phyloP scores from a whole-genome alignment of 2,888 invertebrate genomes.

The Lepidocyrtinus sp. region DNA sequence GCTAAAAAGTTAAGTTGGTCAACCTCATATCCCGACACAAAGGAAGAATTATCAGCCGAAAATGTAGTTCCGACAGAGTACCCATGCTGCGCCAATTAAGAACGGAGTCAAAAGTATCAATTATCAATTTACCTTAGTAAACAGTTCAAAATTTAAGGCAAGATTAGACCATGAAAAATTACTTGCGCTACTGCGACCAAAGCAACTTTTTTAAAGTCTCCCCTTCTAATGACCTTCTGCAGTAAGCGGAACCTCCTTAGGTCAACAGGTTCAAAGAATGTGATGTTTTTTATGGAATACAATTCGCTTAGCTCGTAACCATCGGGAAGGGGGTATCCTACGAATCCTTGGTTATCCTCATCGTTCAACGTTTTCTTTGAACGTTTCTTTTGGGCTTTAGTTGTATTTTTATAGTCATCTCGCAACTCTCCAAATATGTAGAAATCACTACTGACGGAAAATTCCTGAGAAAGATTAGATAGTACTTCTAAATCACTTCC shows the following conservation, averaged over 20 bases:
- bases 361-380: neutral
- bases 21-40: conserved; percentile 44
- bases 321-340: conserved; percentile 20
- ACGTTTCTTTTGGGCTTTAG: neutral
- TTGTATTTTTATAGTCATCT: neutral
- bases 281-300: conserved; percentile 46
- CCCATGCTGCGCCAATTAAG: conserved; percentile 36
- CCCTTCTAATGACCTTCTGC: conserved; percentile 49
- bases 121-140: neutral
- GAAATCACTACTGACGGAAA: conserved; percentile 36
- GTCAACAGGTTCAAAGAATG: conserved; percentile 32
- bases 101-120: too few relatives aligned
- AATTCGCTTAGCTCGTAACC: conserved; percentile 39
- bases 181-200: conserved; percentile 45
- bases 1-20: conserved; percentile 51
- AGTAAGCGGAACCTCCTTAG: conserved; percentile 6
- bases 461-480: conserved; percentile 10
- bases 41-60: conserved; percentile 31
- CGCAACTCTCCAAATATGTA: conserved; percentile 38
- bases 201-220: conserved; percentile 29
- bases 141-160: neutral
- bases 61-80: conserved; percentile 38
- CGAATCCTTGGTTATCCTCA: neutral
- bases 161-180: neutral
- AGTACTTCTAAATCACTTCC: neutral